phyloP scores from a whole-genome alignment of 2,888 invertebrate genomes.

The Gasteruption jaculator region DNA sequence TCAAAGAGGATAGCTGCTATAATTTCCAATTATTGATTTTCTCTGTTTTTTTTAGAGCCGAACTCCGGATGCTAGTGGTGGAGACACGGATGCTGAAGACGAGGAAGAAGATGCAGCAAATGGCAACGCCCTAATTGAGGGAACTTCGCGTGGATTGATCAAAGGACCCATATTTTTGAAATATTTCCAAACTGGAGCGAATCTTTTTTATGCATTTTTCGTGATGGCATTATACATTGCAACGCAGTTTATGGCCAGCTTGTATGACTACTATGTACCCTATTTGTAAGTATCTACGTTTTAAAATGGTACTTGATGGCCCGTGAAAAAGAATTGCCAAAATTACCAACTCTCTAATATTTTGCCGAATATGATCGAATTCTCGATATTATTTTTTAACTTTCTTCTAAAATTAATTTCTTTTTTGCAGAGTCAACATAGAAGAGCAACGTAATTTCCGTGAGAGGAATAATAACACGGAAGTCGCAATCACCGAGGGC shows the following conservation, averaged over 20 bases:
- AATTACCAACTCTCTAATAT: no score
- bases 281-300: slow-evolving; percentile 33
- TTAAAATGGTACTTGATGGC: no score
- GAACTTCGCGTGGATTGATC: slow-evolving; percentile 50
- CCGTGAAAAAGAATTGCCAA: no score
- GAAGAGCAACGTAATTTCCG: slow-evolving; percentile 48
- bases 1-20: no score
- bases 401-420: slow-evolving; percentile 46
- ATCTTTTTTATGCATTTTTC: slow-evolving; percentile 48
- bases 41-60: slow-evolving; percentile 35
- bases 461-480: slow-evolving; percentile 1
- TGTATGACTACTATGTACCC: slow-evolving; percentile 65
- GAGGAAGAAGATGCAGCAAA: slow-evolving; percentile 38
- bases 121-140: slow-evolving; percentile 44
- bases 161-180: slow-evolving; percentile 49
- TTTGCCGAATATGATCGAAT: no score
- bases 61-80: slow-evolving; percentile 37
- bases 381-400: not conserved
- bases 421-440: slow-evolving; percentile 57
- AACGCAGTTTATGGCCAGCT: slow-evolving; percentile 60
- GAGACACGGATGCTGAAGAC: slow-evolving; percentile 36
- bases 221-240: slow-evolving; percentile 54
- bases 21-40: no score
- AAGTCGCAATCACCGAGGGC: slow-evolving; percentile 1
- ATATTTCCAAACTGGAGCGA: slow-evolving; percentile 58